Percentiles rank a stretch among this genome's conserved stretches.
These are phyloP conservation scores for Gila orcuttii DNA, from an alignment of 2,113 vertebrate genomes.

Conservation along the genomic window DNA sequence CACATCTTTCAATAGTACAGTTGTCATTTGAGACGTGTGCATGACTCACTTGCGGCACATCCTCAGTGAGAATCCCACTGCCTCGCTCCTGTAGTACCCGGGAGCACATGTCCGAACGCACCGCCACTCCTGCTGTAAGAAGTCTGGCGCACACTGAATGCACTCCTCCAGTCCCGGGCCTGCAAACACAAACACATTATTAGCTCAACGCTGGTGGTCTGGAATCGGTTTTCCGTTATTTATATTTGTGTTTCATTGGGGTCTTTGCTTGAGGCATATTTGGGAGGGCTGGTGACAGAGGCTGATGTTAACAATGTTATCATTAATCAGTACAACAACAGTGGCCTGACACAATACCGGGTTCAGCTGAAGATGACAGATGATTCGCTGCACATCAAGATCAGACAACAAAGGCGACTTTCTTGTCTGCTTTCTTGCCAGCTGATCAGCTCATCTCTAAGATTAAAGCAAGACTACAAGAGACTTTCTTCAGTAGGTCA, in stretches of 20 bases:
- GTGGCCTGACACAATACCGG: not conserved
- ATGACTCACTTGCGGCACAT: constrained; percentile 83
- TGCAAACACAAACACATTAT: constrained; percentile 58
- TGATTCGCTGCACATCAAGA: too few species aligned
- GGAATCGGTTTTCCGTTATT: not conserved
- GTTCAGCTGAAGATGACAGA: not conserved
- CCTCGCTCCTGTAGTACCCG: constrained; percentile 81
- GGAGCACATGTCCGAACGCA: constrained; percentile 80
- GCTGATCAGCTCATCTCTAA: not conserved
- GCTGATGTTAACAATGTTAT: not conserved
- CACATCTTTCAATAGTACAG: too few species aligned
- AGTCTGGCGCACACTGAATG: constrained; percentile 76
- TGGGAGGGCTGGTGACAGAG: not conserved
- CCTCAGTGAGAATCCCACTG: constrained; percentile 77
- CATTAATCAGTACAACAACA: not conserved
- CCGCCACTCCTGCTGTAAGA: constrained; percentile 82
- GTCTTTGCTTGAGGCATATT: not conserved
- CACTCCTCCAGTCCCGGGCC: constrained; percentile 82
- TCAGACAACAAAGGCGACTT: too few species aligned
- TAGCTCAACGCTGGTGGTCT: not conserved
- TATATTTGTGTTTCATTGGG: not conserved
- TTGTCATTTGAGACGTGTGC: not conserved
- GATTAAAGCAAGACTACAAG: not conserved
- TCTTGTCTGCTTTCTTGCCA: not conserved
- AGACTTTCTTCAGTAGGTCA: not conserved